Conservation (phyloP, 2,797 vertebrate genomes). For the Molossus molossus region DNA sequence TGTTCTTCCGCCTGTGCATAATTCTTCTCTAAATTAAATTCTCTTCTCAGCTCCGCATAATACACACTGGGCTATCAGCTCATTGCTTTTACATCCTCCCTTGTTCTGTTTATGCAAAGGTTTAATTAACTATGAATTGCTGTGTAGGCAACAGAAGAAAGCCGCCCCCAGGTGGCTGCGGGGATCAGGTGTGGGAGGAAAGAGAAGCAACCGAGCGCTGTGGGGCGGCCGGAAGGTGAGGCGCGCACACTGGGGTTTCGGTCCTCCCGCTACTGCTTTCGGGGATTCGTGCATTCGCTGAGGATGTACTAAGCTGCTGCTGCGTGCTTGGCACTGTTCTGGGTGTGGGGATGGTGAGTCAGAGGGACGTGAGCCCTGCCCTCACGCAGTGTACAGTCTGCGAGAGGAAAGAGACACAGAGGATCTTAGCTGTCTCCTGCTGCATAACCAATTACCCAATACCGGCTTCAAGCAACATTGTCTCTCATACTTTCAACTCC, state of each 20-base stretch:
- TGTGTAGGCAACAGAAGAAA: slow-evolving; percentile 85
- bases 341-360: background rate
- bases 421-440: background rate
- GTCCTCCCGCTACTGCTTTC: background rate
- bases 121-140: slow-evolving; percentile 92
- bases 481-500: background rate
- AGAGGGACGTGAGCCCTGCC: background rate
- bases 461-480: background rate
- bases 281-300: background rate
- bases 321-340: background rate
- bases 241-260: background rate
- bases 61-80: slow-evolving; percentile 90
- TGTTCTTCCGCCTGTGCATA: slow-evolving; percentile 90
- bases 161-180: slow-evolving; percentile 70
- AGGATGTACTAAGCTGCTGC: background rate
- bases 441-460: background rate
- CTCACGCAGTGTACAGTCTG: background rate
- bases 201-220: background rate
- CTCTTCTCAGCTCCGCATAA: slow-evolving; percentile 90
- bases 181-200: slow-evolving; percentile 54
- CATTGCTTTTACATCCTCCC: slow-evolving; percentile 92
- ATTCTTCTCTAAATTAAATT: slow-evolving; percentile 93
- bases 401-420: background rate
- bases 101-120: slow-evolving; percentile 91
- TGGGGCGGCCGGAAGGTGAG: background rate